These are phyloP conservation scores for Protaetia brevitarsis DNA, from an alignment of 1,140 invertebrate genomes.

Conservation along the genomic window DNA sequence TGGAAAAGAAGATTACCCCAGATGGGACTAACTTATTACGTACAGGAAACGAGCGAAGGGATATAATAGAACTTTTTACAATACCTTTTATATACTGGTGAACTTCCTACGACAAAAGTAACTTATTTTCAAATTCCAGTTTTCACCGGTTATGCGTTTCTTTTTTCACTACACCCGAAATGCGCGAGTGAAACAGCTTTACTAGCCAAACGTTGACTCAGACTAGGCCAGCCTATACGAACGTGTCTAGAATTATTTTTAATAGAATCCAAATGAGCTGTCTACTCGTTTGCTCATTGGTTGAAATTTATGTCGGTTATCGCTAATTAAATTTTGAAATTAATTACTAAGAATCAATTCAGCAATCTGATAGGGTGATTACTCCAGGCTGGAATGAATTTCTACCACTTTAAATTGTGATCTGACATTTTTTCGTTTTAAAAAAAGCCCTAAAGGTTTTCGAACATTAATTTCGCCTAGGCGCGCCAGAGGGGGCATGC, in stretches of 20 bases:
- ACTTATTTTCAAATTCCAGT: conserved; percentile 1
- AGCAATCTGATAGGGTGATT: too few relatives aligned
- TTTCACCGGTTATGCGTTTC: neutral
- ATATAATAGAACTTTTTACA: neutral
- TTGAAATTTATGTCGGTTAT: neutral
- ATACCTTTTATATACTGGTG: neutral
- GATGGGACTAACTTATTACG: neutral
- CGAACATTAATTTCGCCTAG: too few relatives aligned
- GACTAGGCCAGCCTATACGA: neutral
- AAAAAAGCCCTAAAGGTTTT: too few relatives aligned
- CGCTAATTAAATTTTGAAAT: too few relatives aligned
- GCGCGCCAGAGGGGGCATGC: too few relatives aligned
- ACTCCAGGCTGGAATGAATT: too few relatives aligned
- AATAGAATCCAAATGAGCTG: neutral
- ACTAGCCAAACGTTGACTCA: neutral
- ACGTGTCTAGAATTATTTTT: neutral
- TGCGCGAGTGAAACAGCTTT: neutral
- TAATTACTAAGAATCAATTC: too few relatives aligned
- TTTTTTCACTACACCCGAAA: neutral
- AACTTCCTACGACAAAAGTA: neutral
- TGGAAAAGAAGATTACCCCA: neutral
- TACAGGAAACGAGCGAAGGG: neutral
- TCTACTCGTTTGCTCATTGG: neutral
- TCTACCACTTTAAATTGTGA: too few relatives aligned
- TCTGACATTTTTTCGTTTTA: too few relatives aligned